Base-by-base conservation (phyloP, 2,888 invertebrate species). In the Syritta pipiens region DNA sequence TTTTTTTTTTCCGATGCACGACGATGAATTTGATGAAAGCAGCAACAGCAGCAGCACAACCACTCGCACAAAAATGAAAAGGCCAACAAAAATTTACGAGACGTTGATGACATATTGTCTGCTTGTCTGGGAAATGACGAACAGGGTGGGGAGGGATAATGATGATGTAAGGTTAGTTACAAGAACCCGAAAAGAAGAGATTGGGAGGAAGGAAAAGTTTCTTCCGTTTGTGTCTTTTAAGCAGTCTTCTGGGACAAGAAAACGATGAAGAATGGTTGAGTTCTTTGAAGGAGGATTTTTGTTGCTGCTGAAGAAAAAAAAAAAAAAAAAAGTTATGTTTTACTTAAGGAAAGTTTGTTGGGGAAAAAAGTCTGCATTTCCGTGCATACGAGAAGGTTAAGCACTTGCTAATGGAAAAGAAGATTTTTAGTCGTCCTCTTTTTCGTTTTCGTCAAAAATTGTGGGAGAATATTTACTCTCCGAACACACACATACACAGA, bases 91-190 rank as follows among this genome's bases (percentile, higher is more conserved):
- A 60, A 32, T 40, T 20, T 30, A 40, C 26, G 49, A 76, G 28
- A n/a, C 17, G 55, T 44, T 76, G 62, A 76, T 62, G 76, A 76
- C 75, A 76, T 76, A 76, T 76, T 76, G 75, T 76, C 75, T 69
- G 53, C 7, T n/a, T n/a, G n/a, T n/a, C n/a, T n/a, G 42, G 6
- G n/a, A 17, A 55, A 40, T 67, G 68, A 55, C 46, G 19, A 22
- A 60, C 37, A n/a, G 42, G 30, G 12, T 2, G 24, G 32, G 24
- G 17, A 2, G 14, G 10, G 48, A 49, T 49, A 49, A 49, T 62
- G 17, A 44, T 32, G 42, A 53, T 44, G 65, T 44, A 42, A 49
- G 42, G 49, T 10, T 55, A 26, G 55, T 28, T 40, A 12, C 9
- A 24, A 14, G 14, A 24, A 46, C 10, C 4, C 12, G 24, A 53